A percentile compares a stretch with the other conserved stretches of the same genome.
phyloP scores from a whole-genome alignment of 1,140 invertebrate genomes.

The Rhopalosiphum padi region DNA sequence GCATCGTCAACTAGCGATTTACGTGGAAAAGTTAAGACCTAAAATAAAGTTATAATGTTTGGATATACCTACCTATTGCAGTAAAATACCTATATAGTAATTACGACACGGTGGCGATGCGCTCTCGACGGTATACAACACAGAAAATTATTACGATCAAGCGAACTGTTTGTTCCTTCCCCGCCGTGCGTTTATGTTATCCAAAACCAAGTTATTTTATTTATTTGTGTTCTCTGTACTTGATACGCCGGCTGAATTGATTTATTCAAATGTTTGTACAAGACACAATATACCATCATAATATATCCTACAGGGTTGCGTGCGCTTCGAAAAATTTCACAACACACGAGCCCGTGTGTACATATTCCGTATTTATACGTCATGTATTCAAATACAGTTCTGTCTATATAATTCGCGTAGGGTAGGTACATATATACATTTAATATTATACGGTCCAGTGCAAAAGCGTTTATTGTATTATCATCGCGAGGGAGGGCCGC shows the following conservation, averaged over 20 bases:
- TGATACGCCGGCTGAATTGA: neutral
- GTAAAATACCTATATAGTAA: too few species aligned
- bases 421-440: neutral
- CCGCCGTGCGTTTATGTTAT: neutral
- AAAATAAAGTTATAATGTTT: too few species aligned
- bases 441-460: neutral
- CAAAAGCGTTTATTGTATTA: neutral
- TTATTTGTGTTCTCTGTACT: neutral
- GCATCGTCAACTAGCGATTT: neutral
- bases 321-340: neutral
- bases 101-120: neutral
- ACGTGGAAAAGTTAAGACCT: too few species aligned
- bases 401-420: neutral
- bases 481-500: neutral
- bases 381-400: neutral
- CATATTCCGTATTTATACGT: neutral
- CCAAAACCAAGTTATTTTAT: neutral
- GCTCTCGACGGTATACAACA: neutral
- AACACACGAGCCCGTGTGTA: neutral
- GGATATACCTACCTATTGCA: too few species aligned
- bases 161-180: neutral
- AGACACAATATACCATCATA: neutral
- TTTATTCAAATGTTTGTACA: neutral
- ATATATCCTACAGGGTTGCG: neutral
- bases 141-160: neutral